These are phyloP conservation scores for Alethe castanea DNA, from an alignment of 2,113 vertebrate genomes.

Conservation along the genomic window DNA sequence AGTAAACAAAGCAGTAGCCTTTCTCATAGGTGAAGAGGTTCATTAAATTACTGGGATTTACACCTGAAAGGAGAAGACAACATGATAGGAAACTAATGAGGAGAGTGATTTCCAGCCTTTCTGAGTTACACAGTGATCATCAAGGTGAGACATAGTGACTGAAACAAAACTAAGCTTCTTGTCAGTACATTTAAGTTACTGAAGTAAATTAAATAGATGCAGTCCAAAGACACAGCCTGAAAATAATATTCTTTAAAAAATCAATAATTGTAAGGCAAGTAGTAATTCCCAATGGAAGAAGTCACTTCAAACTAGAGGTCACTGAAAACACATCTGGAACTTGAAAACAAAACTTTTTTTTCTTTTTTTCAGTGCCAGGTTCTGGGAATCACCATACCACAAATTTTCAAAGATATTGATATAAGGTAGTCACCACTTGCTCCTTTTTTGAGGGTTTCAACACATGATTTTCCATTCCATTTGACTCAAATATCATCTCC, in stretches of 20 bases:
- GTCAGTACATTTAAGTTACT: neutral
- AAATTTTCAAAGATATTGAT: neutral
- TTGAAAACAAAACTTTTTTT: neutral
- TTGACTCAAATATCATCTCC: neutral
- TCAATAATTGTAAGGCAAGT: neutral
- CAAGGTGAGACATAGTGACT: neutral
- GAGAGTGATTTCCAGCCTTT: neutral
- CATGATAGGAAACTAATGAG: neutral
- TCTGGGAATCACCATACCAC: neutral
- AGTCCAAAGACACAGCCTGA: neutral
- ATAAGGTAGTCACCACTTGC: neutral
- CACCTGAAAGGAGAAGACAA: constrained; percentile 73
- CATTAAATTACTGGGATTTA: constrained; percentile 97
- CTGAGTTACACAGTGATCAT: neutral
- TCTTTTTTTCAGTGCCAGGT: neutral
- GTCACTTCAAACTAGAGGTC: neutral
- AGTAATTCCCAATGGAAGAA: neutral
- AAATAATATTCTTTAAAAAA: neutral
- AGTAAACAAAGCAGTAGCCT: constrained; percentile 96
- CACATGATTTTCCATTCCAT: neutral
- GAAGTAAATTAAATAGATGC: neutral
- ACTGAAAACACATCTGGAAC: neutral
- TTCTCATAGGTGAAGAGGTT: constrained; percentile 98
- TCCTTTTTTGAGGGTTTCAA: neutral
- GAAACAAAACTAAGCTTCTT: neutral